Evolutionary conservation across 2,888 invertebrate genomes (phyloP).

Genomic region (Pandemis corylana): DNA sequence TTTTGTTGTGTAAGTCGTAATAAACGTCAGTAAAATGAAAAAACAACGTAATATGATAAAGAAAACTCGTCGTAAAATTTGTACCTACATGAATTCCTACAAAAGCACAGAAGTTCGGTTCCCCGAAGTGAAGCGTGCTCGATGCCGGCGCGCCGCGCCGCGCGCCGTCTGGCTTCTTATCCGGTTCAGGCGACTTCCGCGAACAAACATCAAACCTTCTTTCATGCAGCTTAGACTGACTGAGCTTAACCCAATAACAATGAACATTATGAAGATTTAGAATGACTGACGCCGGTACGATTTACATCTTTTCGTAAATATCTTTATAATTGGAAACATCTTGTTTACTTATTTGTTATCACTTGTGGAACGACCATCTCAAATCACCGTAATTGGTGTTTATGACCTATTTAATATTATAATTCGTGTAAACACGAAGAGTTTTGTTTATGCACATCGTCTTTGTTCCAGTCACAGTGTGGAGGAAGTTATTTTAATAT

Average conservation of each 20-base stretch:
- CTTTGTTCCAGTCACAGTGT: conserved; percentile 68
- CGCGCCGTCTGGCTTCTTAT: conserved; percentile 35
- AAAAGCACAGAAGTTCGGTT: conserved; percentile 26
- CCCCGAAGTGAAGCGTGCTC: conserved; percentile 17
- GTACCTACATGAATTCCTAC: conserved; percentile 25
- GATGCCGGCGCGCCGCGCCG: conserved; percentile 18
- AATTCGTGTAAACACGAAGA: conserved; percentile 52
- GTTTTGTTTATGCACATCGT: conserved; percentile 56
- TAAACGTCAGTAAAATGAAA: neutral
- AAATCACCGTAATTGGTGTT: conserved; percentile 45
- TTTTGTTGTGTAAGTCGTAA: neutral
- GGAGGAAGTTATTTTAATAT: conserved; percentile 63
- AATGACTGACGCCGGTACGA: conserved; percentile 3
- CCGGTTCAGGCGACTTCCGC: conserved; percentile 31
- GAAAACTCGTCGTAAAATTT: conserved; percentile 7
- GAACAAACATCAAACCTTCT: conserved; percentile 29
- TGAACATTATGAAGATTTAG: conserved; percentile 28
- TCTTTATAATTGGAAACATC: conserved; percentile 24
- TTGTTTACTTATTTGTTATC: conserved; percentile 22
- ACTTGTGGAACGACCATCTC: conserved; percentile 14
- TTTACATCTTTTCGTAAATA: conserved; percentile 18
- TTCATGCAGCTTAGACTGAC: conserved; percentile 28
- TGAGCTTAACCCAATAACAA: conserved; percentile 19
- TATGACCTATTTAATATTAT: conserved; percentile 44
- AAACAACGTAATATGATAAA: neutral